phyloP scores from a whole-genome alignment of 2,113 vertebrate species.

The Columba janthina region DNA sequence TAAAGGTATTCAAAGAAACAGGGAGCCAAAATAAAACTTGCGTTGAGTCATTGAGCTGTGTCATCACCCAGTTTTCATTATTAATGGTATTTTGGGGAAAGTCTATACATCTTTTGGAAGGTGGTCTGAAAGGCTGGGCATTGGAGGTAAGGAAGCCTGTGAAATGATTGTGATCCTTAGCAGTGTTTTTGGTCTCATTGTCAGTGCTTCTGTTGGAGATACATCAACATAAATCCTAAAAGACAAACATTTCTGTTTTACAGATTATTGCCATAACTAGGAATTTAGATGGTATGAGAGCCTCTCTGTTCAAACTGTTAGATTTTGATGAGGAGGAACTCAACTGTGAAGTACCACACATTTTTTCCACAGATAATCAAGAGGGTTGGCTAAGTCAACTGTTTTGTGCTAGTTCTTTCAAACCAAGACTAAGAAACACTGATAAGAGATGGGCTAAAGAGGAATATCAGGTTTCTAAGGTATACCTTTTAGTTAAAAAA shows the following conservation, averaged over 20 bases:
- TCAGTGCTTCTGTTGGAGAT: not conserved
- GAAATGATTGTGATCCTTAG: not conserved
- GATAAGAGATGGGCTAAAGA: not conserved
- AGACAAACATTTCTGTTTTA: not conserved
- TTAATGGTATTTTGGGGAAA: not conserved
- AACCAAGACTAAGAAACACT: not conserved
- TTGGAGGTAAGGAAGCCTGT: not conserved
- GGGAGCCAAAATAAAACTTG: not conserved
- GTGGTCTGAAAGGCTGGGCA: not conserved
- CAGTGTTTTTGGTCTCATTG: not conserved
- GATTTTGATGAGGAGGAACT: not conserved
- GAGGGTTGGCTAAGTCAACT: not conserved
- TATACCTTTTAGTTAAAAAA: not conserved
- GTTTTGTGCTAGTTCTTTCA: not conserved
- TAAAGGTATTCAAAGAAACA: not conserved
- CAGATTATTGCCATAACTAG: not conserved
- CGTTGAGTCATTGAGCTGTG: not conserved
- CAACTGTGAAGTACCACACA: accelerated
- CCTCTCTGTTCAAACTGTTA: not conserved
- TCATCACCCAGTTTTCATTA: not conserved
- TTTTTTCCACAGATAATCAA: not conserved
- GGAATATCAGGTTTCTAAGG: not conserved
- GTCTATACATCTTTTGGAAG: not conserved
- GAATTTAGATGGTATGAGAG: not conserved
- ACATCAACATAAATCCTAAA: not conserved